phyloP scores from a whole-genome alignment of 2,113 vertebrate species.

The Varanus salvator region DNA sequence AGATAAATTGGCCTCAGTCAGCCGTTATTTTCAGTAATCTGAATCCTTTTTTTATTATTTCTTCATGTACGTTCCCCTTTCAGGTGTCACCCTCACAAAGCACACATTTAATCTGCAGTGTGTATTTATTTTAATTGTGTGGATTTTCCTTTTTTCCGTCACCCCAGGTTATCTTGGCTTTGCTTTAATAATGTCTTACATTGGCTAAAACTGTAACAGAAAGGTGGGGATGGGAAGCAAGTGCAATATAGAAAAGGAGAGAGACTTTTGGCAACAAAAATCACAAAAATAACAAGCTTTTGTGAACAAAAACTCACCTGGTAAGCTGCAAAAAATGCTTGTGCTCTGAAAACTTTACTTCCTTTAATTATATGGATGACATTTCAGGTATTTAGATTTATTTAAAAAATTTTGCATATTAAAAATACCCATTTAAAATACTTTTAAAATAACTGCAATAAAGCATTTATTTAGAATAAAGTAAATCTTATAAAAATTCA shows the following conservation, averaged over 20 bases:
- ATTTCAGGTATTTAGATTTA: slow-evolving; percentile 65
- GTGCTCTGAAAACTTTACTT: slow-evolving; percentile 67
- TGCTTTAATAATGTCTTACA: slow-evolving; percentile 28
- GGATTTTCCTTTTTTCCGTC: slow-evolving; percentile 24
- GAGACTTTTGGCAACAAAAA: slow-evolving; percentile 43
- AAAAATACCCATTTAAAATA: slow-evolving; percentile 68
- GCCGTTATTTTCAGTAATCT: slow-evolving; percentile 13
- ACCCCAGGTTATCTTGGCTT: slow-evolving; percentile 42
- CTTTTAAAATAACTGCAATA: slow-evolving; percentile 53
- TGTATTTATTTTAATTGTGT: slow-evolving; percentile 31
- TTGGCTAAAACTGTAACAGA: slow-evolving; percentile 11
- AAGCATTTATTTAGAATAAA: slow-evolving; percentile 72
- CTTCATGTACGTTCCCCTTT: slow-evolving; percentile 21
- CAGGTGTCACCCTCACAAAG: slow-evolving; percentile 14
- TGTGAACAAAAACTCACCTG: slow-evolving; percentile 18
- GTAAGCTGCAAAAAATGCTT: slow-evolving; percentile 5
- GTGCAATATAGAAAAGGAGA: slow-evolving; percentile 6
- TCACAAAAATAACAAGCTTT: slow-evolving; percentile 31
- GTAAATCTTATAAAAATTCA: slow-evolving; percentile 84
- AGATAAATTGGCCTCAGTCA: background rate
- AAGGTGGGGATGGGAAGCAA: background rate
- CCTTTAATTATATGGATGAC: slow-evolving; percentile 71
- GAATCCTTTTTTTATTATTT: background rate
- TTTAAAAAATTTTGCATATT: slow-evolving; percentile 60
- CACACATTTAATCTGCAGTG: slow-evolving; percentile 21